Base-by-base conservation (phyloP, 2,113 vertebrate genomes). In the Centropus bengalensis region DNA sequence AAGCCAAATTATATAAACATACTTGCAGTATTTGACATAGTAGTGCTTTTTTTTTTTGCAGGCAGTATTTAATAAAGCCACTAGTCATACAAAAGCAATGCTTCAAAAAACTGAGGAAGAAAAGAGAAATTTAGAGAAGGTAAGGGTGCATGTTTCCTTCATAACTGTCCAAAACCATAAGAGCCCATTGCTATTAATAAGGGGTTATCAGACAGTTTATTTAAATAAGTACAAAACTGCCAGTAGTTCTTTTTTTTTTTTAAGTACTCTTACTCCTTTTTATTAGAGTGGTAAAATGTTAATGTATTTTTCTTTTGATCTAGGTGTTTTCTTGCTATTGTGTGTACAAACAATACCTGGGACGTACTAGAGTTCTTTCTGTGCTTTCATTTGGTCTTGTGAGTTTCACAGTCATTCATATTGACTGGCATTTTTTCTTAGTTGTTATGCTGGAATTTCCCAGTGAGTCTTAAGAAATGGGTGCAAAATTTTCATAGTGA, bases 51-150 rank as follows among this genome's bases (percentile, higher is more conserved):
- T 81, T 49, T 92, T 94, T 82, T 88, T 47, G 12, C 78, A 99
- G 99, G 98, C 98, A 82, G 97, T 99, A 52, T 98, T 99, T 71
- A 98, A 98, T 92, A 99, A 99, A 98, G 99, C 99, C 76, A 99
- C 99, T 4, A 97, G 97, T 94, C 99, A 99, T 81, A 99, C 98
- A 27, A 98, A 99, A 91, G 98, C 95, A 74, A 92, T 99, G 59
- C 98, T 99, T 91, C 98, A 99, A 96, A 99, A 99, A 97, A 98
- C 97, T 36, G 97, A 99, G 94, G 98, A 99, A 70, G 98, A 98
- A 79, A 98, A 98, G 93, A 99, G 97, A 96, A 98, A 97, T 74
- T 96, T 99, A 71, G 99, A 99, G 96, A 99, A 99, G 98, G 99
- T 99, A 92, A 94, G 69, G 56, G 14, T 24, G 11, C 22, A 4